These are phyloP conservation scores for Stylophora pistillata DNA, from an alignment of 64 coral and sea anemone species.

Conservation along the genomic window DNA sequence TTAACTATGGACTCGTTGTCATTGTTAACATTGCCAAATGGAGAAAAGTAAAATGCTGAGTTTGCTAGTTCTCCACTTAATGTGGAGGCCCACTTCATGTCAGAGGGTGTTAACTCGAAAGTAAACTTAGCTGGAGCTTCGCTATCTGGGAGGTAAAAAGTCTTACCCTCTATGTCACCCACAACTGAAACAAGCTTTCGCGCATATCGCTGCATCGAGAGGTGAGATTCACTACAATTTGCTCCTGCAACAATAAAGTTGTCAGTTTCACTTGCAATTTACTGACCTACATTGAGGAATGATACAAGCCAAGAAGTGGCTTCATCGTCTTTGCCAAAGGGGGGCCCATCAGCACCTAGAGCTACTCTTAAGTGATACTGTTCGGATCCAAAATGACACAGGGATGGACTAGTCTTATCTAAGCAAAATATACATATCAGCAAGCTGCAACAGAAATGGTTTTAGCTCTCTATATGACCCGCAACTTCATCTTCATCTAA, in stretches of 20 bases:
- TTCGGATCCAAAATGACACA: slow-evolving; percentile 25
- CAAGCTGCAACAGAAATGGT: slow-evolving; percentile 46
- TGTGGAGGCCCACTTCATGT: slow-evolving; percentile 61
- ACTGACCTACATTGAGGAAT: slow-evolving; percentile 47
- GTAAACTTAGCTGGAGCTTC: slow-evolving; percentile 33
- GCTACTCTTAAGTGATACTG: slow-evolving; percentile 52
- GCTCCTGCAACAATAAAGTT: slow-evolving; percentile 53
- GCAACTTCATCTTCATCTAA: slow-evolving; percentile 41
- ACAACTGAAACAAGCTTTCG: slow-evolving; percentile 38
- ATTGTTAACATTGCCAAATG: slow-evolving; percentile 53
- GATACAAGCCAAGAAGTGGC: slow-evolving; percentile 57
- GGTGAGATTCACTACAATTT: slow-evolving; percentile 46
- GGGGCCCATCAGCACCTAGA: slow-evolving; percentile 54
- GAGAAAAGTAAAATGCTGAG: slow-evolving; percentile 61
- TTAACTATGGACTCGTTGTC: not conserved
- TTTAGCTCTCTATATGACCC: slow-evolving; percentile 61
- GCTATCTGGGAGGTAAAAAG: not conserved
- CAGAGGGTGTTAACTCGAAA: slow-evolving; percentile 24
- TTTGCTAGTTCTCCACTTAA: slow-evolving; percentile 53
- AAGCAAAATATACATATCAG: slow-evolving; percentile 58
- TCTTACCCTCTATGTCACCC: slow-evolving; percentile 4
- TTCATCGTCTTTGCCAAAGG: slow-evolving; percentile 62
- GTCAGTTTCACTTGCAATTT: slow-evolving; percentile 48
- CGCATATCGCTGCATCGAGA: slow-evolving; percentile 28
- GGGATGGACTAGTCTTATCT: slow-evolving; percentile 41